A percentile compares a stretch with the other conserved stretches of the same genome.
These are phyloP conservation scores for Xiphias gladius DNA, from an alignment of 2,113 vertebrate species.

Conservation along the genomic window DNA sequence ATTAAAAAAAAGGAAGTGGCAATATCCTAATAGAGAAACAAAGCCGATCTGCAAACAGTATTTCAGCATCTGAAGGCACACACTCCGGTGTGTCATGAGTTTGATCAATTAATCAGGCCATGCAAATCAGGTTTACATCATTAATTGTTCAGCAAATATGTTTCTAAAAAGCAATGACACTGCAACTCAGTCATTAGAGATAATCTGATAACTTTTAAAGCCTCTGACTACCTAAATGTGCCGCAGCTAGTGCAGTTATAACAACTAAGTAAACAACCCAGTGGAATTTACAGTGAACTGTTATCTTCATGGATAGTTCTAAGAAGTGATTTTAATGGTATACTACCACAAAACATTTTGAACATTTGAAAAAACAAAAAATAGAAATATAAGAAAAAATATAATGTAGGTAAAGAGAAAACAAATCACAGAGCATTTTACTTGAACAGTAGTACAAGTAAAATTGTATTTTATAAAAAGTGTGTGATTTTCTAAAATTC, in stretches of 20 bases:
- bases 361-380: background rate
- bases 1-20: background rate
- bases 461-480: no score
- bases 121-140: constrained; percentile 5
- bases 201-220: constrained; percentile 38
- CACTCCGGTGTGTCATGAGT: background rate
- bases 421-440: no score
- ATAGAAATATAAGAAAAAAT: background rate
- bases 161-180: constrained; percentile 32
- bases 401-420: background rate
- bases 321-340: constrained; percentile 23
- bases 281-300: constrained; percentile 24
- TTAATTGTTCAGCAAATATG: background rate
- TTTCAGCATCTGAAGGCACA: background rate
- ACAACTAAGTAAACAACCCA: background rate
- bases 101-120: constrained; percentile 25
- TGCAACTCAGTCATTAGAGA: constrained; percentile 43
- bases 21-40: background rate
- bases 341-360: accelerated
- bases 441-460: no score
- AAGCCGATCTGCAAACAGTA: background rate
- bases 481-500: no score
- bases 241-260: constrained; percentile 24
- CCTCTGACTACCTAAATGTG: background rate
- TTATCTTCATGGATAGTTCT: background rate